Evolutionary conservation across 2,888 invertebrate species (phyloP).

Genomic region (Gari tellinella): DNA sequence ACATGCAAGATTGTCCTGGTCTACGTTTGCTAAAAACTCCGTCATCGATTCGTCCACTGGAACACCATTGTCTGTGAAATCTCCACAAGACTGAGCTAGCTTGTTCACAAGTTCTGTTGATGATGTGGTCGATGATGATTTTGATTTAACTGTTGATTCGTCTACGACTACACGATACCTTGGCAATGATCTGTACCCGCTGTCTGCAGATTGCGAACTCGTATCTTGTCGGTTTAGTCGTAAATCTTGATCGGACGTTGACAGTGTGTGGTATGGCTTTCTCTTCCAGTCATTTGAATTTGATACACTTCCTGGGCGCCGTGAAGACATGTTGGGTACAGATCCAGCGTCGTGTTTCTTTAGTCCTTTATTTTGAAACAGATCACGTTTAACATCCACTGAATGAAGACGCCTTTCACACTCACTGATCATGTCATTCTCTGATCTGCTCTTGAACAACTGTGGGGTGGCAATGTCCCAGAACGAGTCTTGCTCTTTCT

Average conservation of each 20-base stretch:
- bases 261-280: constrained; percentile 36
- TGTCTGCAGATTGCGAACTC: no score
- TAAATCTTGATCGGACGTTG: constrained; percentile 37
- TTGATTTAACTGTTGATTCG: not conserved
- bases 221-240: not conserved
- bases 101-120: constrained; percentile 5
- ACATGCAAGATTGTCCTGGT: constrained; percentile 47
- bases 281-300: constrained; percentile 34
- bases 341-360: constrained; percentile 28
- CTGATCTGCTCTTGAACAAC: constrained; percentile 22
- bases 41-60: constrained; percentile 56
- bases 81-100: constrained; percentile 24
- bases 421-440: constrained; percentile 15
- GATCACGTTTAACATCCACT: not conserved
- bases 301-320: not conserved
- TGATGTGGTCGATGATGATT: not conserved
- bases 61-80: constrained; percentile 28
- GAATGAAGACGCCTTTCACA: not conserved
- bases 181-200: constrained; percentile 9
- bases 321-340: not conserved
- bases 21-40: constrained; percentile 48
- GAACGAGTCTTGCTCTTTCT: constrained; percentile 32
- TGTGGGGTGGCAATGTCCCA: constrained; percentile 42
- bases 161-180: constrained; percentile 47
- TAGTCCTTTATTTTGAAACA: no score